A percentile compares a stretch with the other conserved stretches of the same genome.
Conservation (phyloP, 2,113 vertebrate species). For the Choloepus hoffmanni region DNA sequence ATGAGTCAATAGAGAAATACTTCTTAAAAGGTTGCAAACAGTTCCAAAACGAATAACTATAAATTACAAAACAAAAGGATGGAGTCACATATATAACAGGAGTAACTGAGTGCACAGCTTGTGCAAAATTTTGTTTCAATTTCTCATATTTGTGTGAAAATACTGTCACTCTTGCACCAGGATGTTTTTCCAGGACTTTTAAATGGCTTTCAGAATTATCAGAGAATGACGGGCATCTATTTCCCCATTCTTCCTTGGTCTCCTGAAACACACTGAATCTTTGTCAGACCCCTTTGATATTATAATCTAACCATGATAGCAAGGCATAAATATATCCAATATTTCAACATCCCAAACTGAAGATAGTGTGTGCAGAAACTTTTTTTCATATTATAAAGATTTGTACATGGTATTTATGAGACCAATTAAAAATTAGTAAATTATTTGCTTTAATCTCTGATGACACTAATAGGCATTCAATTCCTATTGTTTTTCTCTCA, state of each 20-base stretch:
- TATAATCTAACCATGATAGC: neutral
- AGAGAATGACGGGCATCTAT: neutral
- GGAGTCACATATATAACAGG: fast-evolving
- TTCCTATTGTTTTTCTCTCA: neutral
- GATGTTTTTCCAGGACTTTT: neutral
- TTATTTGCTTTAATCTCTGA: neutral
- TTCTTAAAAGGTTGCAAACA: neutral
- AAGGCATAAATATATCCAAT: neutral
- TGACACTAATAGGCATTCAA: neutral
- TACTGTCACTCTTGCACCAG: neutral
- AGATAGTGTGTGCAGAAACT: neutral
- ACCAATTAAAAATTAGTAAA: neutral
- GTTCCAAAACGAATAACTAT: neutral
- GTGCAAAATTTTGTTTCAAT: neutral
- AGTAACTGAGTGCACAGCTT: neutral
- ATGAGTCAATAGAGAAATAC: neutral
- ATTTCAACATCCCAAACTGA: neutral
- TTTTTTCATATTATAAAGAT: neutral
- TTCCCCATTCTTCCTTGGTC: fast-evolving
- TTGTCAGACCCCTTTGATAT: neutral
- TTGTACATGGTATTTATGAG: neutral
- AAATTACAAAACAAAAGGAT: neutral
- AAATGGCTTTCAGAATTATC: neutral
- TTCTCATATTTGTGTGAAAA: neutral
- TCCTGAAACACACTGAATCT: neutral